These are phyloP conservation scores for Nettapus auritus DNA, from an alignment of 2,113 vertebrate genomes.

Conservation along the genomic window DNA sequence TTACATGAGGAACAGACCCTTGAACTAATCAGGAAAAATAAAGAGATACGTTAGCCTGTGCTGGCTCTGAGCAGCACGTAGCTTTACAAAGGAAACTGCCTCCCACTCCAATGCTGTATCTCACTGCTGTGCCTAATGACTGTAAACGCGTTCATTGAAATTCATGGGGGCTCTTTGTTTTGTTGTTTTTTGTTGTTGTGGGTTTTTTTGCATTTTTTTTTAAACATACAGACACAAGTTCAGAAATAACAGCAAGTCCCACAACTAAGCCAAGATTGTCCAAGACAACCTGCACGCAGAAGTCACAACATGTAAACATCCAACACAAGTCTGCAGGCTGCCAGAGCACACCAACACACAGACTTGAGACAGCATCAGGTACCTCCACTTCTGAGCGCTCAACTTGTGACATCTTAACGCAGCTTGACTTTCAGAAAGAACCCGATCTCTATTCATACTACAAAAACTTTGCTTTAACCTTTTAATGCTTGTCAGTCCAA, in stretches of 20 bases:
- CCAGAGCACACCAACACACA: neutral
- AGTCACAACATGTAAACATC: neutral
- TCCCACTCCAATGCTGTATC: slow-evolving; percentile 18
- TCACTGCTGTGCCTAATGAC: slow-evolving; percentile 54
- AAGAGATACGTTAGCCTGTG: slow-evolving; percentile 38
- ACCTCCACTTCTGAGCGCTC: neutral
- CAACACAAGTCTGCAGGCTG: neutral
- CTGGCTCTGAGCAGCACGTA: slow-evolving; percentile 34
- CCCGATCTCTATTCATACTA: neutral
- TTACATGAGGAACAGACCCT: slow-evolving; percentile 37
- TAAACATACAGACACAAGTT: neutral
- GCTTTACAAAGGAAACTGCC: slow-evolving; percentile 40
- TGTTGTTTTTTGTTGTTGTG: neutral
- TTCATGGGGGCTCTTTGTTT: slow-evolving; percentile 38
- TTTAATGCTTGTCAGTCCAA: neutral
- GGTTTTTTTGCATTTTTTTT: neutral
- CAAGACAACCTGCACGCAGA: neutral
- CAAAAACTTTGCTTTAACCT: neutral
- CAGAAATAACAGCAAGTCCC: slow-evolving; percentile 5
- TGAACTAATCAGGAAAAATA: neutral
- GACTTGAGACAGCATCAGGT: neutral
- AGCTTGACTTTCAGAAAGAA: neutral
- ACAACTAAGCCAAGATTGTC: neutral
- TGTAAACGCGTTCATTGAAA: slow-evolving; percentile 67
- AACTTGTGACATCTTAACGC: neutral